phyloP scores from a whole-genome alignment of 2,797 vertebrate genomes.

The Smutsia temminckii region DNA sequence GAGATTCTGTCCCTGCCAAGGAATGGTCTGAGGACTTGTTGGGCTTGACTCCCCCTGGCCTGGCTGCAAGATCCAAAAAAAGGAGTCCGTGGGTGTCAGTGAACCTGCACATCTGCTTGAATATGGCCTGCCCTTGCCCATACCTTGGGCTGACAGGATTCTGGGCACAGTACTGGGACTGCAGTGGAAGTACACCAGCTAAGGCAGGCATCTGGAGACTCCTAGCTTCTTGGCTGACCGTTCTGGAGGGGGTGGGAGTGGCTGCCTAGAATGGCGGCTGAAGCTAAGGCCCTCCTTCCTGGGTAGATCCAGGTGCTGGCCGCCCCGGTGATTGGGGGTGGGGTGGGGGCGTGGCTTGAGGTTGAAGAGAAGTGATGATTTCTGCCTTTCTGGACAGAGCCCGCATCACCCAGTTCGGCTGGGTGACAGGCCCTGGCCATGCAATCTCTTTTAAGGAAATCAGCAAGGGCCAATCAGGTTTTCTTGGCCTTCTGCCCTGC shows the following conservation, averaged over 20 bases:
- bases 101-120: not conserved
- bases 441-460: constrained; percentile 78
- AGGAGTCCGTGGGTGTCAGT: not conserved
- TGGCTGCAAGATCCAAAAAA: not conserved
- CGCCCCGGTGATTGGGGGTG: not conserved
- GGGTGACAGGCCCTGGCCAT: constrained; percentile 31
- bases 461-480: constrained; percentile 70
- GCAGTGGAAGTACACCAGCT: not conserved
- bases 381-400: constrained; percentile 45
- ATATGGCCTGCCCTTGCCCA: not conserved
- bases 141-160: not conserved
- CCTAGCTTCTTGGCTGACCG: constrained; percentile 3
- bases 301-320: not conserved
- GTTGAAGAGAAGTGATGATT: constrained; percentile 18
- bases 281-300: constrained; percentile 67
- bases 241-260: not conserved
- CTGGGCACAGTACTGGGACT: not conserved
- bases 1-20: constrained; percentile 17
- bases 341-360: not conserved
- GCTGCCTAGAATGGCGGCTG: constrained; percentile 66
- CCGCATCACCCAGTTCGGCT: constrained; percentile 26
- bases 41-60: not conserved
- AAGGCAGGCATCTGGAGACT: constrained; percentile 62
- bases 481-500: constrained; percentile 69
- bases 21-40: not conserved